These are phyloP conservation scores for Drosophila obscura DNA, from an alignment of 1,140 invertebrate species.

Conservation along the genomic window DNA sequence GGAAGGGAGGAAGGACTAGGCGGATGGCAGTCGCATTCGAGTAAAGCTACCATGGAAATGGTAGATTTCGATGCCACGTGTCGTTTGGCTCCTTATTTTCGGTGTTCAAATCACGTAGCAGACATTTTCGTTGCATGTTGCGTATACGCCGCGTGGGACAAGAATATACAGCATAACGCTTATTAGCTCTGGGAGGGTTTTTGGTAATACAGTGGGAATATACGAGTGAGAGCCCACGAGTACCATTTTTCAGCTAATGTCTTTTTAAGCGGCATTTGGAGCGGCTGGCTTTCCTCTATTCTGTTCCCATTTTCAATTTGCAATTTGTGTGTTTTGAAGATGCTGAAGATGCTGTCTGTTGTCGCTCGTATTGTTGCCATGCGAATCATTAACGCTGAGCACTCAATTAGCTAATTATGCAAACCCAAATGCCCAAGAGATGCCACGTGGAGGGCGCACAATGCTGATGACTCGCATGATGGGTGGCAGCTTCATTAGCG, in stretches of 20 bases:
- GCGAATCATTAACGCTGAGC: constrained; percentile 49
- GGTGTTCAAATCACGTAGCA: constrained; percentile 75
- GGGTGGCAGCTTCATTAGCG: constrained; percentile 30
- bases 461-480: constrained; percentile 36
- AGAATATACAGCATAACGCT: constrained; percentile 38
- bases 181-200: constrained; percentile 46
- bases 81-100: constrained; percentile 33
- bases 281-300: no score
- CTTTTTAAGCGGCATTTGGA: constrained; percentile 48
- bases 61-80: constrained; percentile 59
- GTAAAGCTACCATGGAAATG: constrained; percentile 42
- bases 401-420: constrained; percentile 71
- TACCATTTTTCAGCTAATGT: constrained; percentile 49
- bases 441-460: constrained; percentile 15
- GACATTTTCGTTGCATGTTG: constrained; percentile 71
- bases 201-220: neutral
- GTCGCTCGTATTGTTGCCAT: constrained; percentile 12
- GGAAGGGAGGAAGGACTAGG: neutral
- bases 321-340: constrained; percentile 25
- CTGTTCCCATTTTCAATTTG: constrained; percentile 17
- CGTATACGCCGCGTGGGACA: constrained; percentile 70
- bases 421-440: constrained; percentile 9
- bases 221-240: neutral
- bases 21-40: neutral
- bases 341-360: neutral